Percentiles rank a stretch among this genome's conserved stretches.
Evolutionary conservation across 2,888 invertebrate species (phyloP).

Genomic region (Elegia similella): DNA sequence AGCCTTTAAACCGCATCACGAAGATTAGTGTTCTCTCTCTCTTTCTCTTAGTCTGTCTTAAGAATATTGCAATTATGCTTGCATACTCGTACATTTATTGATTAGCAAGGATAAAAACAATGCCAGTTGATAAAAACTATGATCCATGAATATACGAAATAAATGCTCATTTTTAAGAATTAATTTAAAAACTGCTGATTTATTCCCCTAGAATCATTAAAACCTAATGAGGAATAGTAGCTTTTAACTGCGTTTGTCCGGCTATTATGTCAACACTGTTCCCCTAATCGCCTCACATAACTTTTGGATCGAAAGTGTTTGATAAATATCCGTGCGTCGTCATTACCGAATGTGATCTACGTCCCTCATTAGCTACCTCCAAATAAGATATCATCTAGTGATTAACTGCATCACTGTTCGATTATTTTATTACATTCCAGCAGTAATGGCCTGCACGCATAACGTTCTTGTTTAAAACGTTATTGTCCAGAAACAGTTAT

Average conservation of each 20-base stretch:
- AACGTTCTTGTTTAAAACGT: constrained; percentile 51
- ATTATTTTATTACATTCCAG: constrained; percentile 77
- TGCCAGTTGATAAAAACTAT: too few relatives aligned
- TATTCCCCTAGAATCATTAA: constrained; percentile 18
- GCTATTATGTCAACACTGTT: constrained; percentile 76
- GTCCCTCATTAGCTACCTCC: constrained; percentile 72
- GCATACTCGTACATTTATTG: too few relatives aligned
- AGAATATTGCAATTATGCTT: too few relatives aligned
- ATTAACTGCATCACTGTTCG: constrained; percentile 62
- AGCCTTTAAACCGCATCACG: too few relatives aligned
- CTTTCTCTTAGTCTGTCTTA: too few relatives aligned
- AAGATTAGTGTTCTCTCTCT: too few relatives aligned
- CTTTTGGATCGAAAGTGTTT: constrained; percentile 75
- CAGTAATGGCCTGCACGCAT: constrained; percentile 60
- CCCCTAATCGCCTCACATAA: constrained; percentile 69
- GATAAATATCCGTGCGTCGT: constrained; percentile 72
- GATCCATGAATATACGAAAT: too few relatives aligned
- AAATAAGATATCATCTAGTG: constrained; percentile 75
- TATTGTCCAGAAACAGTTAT: constrained; percentile 45
- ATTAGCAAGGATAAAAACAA: too few relatives aligned
- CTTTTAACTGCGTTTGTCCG: constrained; percentile 65
- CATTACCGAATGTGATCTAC: constrained; percentile 77
- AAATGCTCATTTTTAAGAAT: not conserved
- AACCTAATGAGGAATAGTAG: constrained; percentile 47
- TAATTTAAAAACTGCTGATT: not conserved